Evolutionary conservation across 2,797 vertebrate species (phyloP).

Genomic region (Xenentodon cancila): DNA sequence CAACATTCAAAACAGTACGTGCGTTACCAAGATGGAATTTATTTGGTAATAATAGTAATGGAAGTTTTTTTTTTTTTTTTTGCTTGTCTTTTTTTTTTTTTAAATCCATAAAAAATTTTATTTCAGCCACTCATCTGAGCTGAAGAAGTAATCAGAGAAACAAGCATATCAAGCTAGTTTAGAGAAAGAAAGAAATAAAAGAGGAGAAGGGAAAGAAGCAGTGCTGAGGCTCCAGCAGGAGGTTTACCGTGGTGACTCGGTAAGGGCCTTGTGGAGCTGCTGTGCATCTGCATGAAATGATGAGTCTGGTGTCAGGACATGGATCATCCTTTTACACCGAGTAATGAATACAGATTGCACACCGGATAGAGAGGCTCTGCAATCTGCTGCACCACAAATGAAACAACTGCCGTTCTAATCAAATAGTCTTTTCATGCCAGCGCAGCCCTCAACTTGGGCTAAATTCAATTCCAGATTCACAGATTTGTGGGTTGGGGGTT

Average conservation of each 20-base stretch:
- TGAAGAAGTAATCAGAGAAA: neutral
- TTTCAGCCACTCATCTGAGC: neutral
- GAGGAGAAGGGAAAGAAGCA: constrained; percentile 4
- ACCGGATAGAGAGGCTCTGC: constrained; percentile 79
- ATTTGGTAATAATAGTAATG: neutral
- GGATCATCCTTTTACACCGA: constrained; percentile 80
- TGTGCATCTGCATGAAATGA: constrained; percentile 83
- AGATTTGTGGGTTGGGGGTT: constrained; percentile 75
- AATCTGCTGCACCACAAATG: constrained; percentile 82
- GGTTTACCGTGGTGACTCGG: constrained; percentile 45
- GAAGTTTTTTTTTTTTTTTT: neutral
- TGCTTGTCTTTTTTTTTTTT: neutral
- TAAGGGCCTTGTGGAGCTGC: constrained; percentile 70
- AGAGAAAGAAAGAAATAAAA: constrained; percentile 3
- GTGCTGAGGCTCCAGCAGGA: constrained; percentile 39
- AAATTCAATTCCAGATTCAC: constrained; percentile 84
- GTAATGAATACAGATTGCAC: constrained; percentile 82
- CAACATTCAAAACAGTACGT: neutral
- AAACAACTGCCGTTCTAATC: constrained; percentile 83
- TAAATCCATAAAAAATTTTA: too few species aligned
- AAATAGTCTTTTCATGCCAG: constrained; percentile 85
- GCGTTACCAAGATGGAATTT: neutral
- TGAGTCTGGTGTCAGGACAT: constrained; percentile 76
- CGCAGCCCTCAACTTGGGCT: constrained; percentile 83
- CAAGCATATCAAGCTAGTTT: neutral